phyloP scores from a whole-genome alignment of 2,797 vertebrate genomes.

The Girardinus metallicus region DNA sequence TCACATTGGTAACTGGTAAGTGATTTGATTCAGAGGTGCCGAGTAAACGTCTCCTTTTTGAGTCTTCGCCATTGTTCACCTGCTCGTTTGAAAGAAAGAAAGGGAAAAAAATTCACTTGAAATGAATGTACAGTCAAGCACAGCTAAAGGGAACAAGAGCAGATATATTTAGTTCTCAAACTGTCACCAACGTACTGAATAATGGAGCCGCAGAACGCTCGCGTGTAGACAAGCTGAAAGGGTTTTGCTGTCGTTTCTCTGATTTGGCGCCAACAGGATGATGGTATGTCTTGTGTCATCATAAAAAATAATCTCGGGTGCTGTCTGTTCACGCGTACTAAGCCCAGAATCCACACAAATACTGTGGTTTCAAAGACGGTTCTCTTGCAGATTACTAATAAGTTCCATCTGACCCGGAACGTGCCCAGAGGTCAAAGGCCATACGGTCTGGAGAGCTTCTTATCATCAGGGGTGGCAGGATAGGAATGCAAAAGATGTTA shows the following conservation, averaged over 20 bases:
- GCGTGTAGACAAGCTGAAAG: slow-evolving; percentile 70
- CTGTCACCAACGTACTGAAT: slow-evolving; percentile 68
- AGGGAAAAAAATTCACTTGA: slow-evolving; percentile 10
- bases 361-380: slow-evolving; percentile 6
- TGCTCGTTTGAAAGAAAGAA: slow-evolving; percentile 9
- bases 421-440: background rate
- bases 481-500: background rate
- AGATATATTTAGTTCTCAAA: slow-evolving; percentile 55
- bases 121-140: slow-evolving; percentile 29
- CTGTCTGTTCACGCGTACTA: background rate
- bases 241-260: slow-evolving; percentile 72
- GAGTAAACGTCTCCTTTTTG: slow-evolving; percentile 13
- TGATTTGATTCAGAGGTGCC: background rate
- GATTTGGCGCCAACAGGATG: slow-evolving; percentile 55
- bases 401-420: slow-evolving; percentile 2
- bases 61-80: slow-evolving; percentile 7
- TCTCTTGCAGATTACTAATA: slow-evolving; percentile 15
- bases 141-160: slow-evolving; percentile 25
- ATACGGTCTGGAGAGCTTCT: background rate
- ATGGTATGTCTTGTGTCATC: slow-evolving; percentile 35
- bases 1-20: background rate
- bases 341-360: slow-evolving; percentile 11
- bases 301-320: slow-evolving; percentile 29
- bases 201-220: slow-evolving; percentile 61
- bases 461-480: background rate